Conservation (phyloP, 2,797 vertebrate genomes). For the Catostomus latipinnis region DNA sequence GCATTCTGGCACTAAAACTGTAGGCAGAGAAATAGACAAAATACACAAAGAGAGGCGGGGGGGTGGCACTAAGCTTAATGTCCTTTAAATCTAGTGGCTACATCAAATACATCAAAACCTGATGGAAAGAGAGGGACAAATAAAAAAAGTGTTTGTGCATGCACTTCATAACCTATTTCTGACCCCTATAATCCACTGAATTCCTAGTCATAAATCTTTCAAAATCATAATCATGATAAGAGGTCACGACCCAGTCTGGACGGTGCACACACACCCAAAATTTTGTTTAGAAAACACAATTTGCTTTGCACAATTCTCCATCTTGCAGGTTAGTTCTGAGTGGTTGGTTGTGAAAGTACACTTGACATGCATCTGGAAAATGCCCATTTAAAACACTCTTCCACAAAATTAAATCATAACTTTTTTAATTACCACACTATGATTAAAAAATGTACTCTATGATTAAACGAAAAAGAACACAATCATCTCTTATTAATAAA, state of each 20-base stretch:
- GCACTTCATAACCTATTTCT: background rate
- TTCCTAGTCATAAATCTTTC: background rate
- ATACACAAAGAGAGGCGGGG: constrained; percentile 21
- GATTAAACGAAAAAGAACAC: too few species aligned
- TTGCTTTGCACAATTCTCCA: too few species aligned
- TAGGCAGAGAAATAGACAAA: constrained; percentile 23
- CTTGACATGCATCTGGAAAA: too few species aligned
- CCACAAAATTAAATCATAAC: too few species aligned
- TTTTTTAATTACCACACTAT: too few species aligned
- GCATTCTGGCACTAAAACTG: constrained; percentile 28
- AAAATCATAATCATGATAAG: constrained; percentile 8
- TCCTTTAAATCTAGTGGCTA: constrained; percentile 50
- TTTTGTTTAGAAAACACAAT: too few species aligned
- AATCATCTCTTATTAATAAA: too few species aligned
- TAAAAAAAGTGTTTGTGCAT: constrained; percentile 4
- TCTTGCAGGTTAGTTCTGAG: too few species aligned
- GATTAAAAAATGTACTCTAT: too few species aligned
- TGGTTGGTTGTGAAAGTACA: too few species aligned
- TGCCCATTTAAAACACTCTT: too few species aligned
- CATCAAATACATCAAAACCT: constrained; percentile 44
- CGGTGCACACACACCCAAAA: too few species aligned
- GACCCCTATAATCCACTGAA: constrained; percentile 25
- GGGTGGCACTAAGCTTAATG: constrained; percentile 45
- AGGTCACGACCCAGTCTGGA: background rate
- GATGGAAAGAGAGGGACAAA: constrained; percentile 30